Conservation (phyloP, 1,140 invertebrate genomes). For the Dinoponera quadriceps region DNA sequence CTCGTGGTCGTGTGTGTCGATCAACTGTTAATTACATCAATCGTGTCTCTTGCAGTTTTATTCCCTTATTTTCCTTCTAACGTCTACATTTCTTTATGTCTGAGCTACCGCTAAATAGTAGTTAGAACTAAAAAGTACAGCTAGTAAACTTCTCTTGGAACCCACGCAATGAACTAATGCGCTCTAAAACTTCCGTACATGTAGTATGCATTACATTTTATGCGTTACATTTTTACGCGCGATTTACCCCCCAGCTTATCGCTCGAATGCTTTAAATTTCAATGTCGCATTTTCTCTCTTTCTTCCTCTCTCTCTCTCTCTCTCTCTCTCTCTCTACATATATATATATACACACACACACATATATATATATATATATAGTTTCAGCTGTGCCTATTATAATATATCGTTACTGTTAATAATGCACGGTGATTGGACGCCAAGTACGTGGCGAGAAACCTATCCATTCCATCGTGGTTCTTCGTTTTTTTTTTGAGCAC, state of each 20-base stretch:
- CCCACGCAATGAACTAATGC: constrained; percentile 66
- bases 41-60: constrained; percentile 51
- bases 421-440: constrained; percentile 77
- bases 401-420: constrained; percentile 70
- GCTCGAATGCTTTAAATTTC: constrained; percentile 10
- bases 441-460: constrained; percentile 68
- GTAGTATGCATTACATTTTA: constrained; percentile 30
- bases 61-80: constrained; percentile 36
- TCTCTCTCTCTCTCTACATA: too few relatives aligned
- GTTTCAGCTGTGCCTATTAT: constrained; percentile 47
- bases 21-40: constrained; percentile 52
- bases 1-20: constrained; percentile 27
- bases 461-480: not conserved
- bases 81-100: constrained; percentile 65
- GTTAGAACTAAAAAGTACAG: constrained; percentile 70
- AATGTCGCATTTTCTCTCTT: constrained; percentile 16
- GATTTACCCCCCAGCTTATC: constrained; percentile 6
- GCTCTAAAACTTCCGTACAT: constrained; percentile 53
- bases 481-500: not conserved
- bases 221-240: not conserved
- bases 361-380: constrained; percentile 23
- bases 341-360: constrained; percentile 1
- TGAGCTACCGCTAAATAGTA: constrained; percentile 69
- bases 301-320: constrained; percentile 4
- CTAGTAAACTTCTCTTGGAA: constrained; percentile 67